phyloP scores from a whole-genome alignment of 2,113 vertebrate genomes.

The Nyctibius bracteatus region DNA sequence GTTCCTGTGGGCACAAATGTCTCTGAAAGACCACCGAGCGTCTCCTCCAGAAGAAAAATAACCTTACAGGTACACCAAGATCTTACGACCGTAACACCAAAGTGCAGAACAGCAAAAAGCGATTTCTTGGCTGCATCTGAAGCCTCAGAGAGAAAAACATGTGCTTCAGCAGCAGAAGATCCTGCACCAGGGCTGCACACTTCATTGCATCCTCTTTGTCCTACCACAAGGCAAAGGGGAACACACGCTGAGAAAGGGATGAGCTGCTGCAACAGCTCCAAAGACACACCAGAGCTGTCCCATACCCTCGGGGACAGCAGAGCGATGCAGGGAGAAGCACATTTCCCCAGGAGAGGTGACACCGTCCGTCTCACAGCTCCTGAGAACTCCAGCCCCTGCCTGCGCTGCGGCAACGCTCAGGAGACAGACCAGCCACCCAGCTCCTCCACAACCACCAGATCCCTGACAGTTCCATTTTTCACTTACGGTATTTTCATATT shows the following conservation, averaged over 20 bases:
- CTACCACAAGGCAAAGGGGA: background rate
- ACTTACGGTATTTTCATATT: accelerated
- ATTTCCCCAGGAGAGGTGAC: background rate
- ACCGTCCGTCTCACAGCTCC: background rate
- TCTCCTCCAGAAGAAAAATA: background rate
- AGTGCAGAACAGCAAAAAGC: background rate
- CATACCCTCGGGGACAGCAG: accelerated
- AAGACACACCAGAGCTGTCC: accelerated
- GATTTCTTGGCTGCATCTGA: background rate
- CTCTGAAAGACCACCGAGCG: background rate
- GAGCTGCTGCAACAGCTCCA: background rate
- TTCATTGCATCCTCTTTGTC: background rate
- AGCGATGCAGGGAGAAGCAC: accelerated
- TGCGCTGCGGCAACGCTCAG: accelerated
- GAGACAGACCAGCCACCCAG: too few species aligned
- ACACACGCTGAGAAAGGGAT: accelerated
- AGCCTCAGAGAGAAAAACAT: background rate
- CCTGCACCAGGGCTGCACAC: background rate
- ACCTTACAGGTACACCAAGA: background rate
- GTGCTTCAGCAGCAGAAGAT: background rate
- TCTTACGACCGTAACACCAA: accelerated
- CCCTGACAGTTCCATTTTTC: background rate
- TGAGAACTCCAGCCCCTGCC: too few species aligned
- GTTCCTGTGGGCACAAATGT: background rate
- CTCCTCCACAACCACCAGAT: background rate